These are phyloP conservation scores for Cynodonichthys magdalenae DNA, from an alignment of 2,797 vertebrate species.

Conservation along the genomic window DNA sequence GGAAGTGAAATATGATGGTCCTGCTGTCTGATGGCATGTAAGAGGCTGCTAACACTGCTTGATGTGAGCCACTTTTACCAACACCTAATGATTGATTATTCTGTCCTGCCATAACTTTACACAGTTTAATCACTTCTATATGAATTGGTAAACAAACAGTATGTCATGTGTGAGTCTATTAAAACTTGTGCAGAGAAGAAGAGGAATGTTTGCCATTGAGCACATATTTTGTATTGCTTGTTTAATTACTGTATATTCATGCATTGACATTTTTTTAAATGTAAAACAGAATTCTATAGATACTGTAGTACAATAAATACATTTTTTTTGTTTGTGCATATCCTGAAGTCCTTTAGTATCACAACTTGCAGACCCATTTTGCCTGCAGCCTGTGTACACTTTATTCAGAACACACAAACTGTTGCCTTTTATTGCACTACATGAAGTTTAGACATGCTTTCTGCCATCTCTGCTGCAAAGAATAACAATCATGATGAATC, in stretches of 20 bases:
- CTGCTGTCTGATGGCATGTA: conserved; percentile 49
- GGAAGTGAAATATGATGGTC: conserved; percentile 51
- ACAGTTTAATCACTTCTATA: conserved; percentile 45
- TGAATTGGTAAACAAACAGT: conserved; percentile 40
- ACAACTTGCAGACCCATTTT: conserved; percentile 56
- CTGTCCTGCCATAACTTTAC: conserved; percentile 22
- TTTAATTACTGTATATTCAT: conserved; percentile 7
- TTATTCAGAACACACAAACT: conserved; percentile 20
- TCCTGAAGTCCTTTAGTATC: conserved; percentile 58
- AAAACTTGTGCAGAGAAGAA: neutral
- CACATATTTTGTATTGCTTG: neutral
- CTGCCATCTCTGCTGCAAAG: conserved; percentile 27
- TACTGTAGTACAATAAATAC: neutral
- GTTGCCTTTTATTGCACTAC: conserved; percentile 25
- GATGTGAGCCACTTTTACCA: conserved; percentile 31
- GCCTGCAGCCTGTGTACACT: conserved; percentile 36
- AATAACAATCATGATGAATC: conserved; percentile 40
- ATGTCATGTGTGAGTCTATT: conserved; percentile 11
- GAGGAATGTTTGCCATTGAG: neutral
- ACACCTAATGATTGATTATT: conserved; percentile 54
- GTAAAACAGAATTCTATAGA: too few relatives aligned
- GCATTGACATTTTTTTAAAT: too few relatives aligned
- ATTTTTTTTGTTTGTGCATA: conserved; percentile 12
- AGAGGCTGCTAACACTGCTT: conserved; percentile 37
- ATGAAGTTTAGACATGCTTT: conserved; percentile 46